These are phyloP conservation scores for Heterocephalus glaber DNA, from an alignment of 2,113 vertebrate species.

Conservation along the genomic window DNA sequence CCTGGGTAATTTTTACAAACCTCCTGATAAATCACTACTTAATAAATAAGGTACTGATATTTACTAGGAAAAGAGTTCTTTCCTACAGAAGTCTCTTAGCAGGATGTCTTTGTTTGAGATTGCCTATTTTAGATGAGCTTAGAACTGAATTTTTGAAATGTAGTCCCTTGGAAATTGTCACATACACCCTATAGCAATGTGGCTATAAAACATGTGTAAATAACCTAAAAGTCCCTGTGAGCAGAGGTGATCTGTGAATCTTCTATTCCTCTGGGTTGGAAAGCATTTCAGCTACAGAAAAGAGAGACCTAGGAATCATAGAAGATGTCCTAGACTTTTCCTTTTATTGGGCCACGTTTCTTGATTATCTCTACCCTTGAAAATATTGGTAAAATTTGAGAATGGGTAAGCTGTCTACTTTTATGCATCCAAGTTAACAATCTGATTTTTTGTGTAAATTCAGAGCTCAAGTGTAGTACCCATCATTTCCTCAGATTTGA, in stretches of 20 bases:
- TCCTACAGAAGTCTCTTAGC: background rate
- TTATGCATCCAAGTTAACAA: background rate
- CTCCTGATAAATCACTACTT: background rate
- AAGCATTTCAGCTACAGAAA: background rate
- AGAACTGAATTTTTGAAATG: background rate
- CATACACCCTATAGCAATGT: background rate
- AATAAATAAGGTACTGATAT: background rate
- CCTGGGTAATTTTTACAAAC: background rate
- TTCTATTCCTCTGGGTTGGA: background rate
- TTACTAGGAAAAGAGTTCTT: background rate
- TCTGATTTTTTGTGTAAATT: background rate
- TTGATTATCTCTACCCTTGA: background rate
- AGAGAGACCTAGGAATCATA: background rate
- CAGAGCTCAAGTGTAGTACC: background rate
- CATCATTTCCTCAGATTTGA: background rate
- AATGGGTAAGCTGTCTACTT: background rate
- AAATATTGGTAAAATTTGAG: conserved; percentile 20
- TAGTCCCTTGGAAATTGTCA: background rate
- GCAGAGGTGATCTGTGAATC: background rate
- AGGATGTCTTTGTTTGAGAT: background rate
- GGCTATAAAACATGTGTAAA: background rate
- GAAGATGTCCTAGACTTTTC: background rate
- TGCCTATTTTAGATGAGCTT: background rate
- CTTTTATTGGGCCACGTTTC: background rate
- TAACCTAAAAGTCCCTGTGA: background rate